Base-by-base conservation (phyloP, 2,888 invertebrate genomes). In the Coenonympha arcania region DNA sequence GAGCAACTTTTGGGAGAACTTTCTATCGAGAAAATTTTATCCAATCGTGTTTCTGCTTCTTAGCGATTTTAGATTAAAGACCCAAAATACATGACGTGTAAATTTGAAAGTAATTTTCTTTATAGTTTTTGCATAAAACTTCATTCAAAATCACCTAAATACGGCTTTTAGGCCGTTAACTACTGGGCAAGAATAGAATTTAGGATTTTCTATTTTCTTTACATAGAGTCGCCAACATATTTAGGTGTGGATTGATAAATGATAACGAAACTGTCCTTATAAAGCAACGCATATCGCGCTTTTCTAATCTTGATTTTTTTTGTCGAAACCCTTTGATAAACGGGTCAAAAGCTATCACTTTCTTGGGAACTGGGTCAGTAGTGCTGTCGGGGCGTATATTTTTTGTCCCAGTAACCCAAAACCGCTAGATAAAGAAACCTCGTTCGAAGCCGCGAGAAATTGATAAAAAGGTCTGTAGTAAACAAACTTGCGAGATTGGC, bases 321-420 rank as follows among this genome's bases (percentile, higher is more conserved):
- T n/a, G 31, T 19, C 2, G 24, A 42, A 36, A 16, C 26, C 6
- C 34, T 34, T 49, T 40, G 52, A 50, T 52, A 74, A 37, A 60
- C 62, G 66, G 81, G 76, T 81, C 79, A 79, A 71, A 72, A 79
- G 78, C 72, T 81, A 82, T 82, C 81, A 61, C 55, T 59, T 66
- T 59, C 67, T 65, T 66, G 64, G 69, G 72, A 76, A 76, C 69
- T 78, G 71, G 78, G 79, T 76, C 73, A 79, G 71, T 73, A 73
- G 69, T 71, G 71, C 73, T n/a, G 24, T 24, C 24, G 68, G 69
- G 69, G 63, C 68, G 68, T 69, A 61, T 61, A 69, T 65, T 76
- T 80, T 81, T 69, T 82, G 79, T 64, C 62, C 80, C 63, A 78
- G 65, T 84, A 79, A 82, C 84, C 82, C 69, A 68, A 50, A 48